Base-by-base conservation (phyloP, 2,113 vertebrate species). In the Tenebrosternarchus preto region DNA sequence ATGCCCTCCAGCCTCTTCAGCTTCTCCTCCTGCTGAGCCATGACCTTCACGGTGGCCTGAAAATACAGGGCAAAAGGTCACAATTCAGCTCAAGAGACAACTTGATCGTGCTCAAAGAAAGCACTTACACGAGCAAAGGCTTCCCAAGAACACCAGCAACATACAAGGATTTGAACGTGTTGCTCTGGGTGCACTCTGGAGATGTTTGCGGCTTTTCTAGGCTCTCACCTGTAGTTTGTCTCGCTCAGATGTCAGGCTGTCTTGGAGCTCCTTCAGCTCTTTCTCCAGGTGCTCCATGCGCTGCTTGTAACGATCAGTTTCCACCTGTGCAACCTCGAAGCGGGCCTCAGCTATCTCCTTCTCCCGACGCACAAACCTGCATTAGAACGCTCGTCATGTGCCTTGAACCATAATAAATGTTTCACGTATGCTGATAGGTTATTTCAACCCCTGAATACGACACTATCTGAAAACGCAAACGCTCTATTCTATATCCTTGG, bases 1-100 rank as follows among this genome's bases (percentile, higher is more conserved):
- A 99, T 95, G 0, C 96, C 98, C 87, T 99, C 96, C 0, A 96
- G 96, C 88, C 98, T 98, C 87, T 97, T 98, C 95, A 99, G 97
- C 74, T 98, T 90, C 75, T 98, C 98, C 77, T 99, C 97, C 68
- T 99, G 97, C 79, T 98, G 97, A 39, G 95, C 94, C 88, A 98
- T 92, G 1, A 96, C 96, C 92, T 96, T 98, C 29, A 95, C 94
- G 7, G 96, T 98, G 70, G 97, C 95, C 98, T 99, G 64, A 4
- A n/a, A 12, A 68, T n/a, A n/a, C 15, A 8, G 59, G 6, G 43
- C 43, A 15, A 67, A 22, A 61, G 1, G 71, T 20, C 1, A 8
- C 56, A n/a, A 31, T 11, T 5, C 3, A 24, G 15, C 6, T 4
- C 50, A 5, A 22, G 9, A 2, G 0, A 66, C 19, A 46, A 33